Evolutionary conservation across 2,797 vertebrate genomes (phyloP).

Genomic region (Poeciliopsis infans): DNA sequence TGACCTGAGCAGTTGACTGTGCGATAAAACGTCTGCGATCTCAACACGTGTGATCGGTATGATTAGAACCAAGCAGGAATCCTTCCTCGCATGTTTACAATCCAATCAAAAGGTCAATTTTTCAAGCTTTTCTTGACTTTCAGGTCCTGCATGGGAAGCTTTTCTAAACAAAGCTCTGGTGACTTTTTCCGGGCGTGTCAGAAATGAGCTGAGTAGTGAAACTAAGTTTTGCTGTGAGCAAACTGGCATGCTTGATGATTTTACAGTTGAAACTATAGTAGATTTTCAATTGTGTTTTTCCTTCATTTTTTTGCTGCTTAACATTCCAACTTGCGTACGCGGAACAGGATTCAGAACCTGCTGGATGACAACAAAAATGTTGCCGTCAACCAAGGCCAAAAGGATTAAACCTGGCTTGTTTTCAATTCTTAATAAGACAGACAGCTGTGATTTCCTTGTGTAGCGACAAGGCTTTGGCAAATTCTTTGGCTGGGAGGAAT

Average conservation of each 20-base stretch:
- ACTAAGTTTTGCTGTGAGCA: not conserved
- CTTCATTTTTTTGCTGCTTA: slow-evolving; percentile 19
- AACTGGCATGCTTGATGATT: not conserved
- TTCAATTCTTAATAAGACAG: not conserved
- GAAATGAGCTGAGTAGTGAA: slow-evolving; percentile 3
- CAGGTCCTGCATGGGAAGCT: slow-evolving; percentile 27
- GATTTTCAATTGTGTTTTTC: not conserved
- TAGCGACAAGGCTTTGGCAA: not conserved
- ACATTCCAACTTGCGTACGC: slow-evolving; percentile 4
- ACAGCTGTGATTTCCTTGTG: not conserved
- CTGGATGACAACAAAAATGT: slow-evolving; percentile 25
- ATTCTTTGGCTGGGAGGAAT: not conserved
- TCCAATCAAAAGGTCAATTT: slow-evolving; percentile 17
- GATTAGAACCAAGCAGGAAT: not conserved
- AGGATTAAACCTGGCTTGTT: not conserved
- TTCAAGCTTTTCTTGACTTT: slow-evolving; percentile 43
- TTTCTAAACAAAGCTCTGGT: slow-evolving; percentile 5
- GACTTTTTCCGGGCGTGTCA: slow-evolving; percentile 19
- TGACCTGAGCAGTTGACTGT: not conserved
- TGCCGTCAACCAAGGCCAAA: not conserved
- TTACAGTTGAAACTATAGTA: not conserved
- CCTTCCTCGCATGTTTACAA: not conserved
- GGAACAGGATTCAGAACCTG: slow-evolving; percentile 49
- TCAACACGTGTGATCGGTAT: not conserved
- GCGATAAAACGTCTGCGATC: not conserved